Evolutionary conservation across 2,888 invertebrate species (phyloP), one percentile per base, ranked within the genome.

Genomic region (Torymus texanus): DNA sequence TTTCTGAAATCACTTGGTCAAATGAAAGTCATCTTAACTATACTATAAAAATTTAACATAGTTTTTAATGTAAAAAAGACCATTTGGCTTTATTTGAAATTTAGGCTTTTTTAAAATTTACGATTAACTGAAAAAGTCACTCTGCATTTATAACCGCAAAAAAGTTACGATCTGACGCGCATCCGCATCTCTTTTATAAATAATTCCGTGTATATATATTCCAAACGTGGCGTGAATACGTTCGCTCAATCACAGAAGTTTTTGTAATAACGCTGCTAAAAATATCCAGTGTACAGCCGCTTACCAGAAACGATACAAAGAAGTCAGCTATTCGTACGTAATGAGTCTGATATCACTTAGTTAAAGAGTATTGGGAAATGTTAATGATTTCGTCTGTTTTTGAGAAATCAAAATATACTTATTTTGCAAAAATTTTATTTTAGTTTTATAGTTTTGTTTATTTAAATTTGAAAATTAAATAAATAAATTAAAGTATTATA

Each of bases 161-260:
- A 75, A 76, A 75, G 29, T 56, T 53, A 18, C 61, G 10, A 13
- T 16, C 41, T 10, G 16, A 62, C 55, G 59, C 58, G 1, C 16
- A 50, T 66, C 59, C n/a, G 41, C 24, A 75, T 66, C 59, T 66
- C 59, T 41, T 77, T 59, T 77, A 66, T 66, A 77, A 77, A 77
- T 71, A 66, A 72, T 72, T 77, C 59, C 72, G 18, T 18, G 55
- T 41, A 70, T 77, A 41, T 41, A 41, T 41, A 29, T 58, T 71
- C 63, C 24, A 62, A 50, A 76, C 63, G 71, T n/a, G 41, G 59
- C 71, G 59, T 61, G 72, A 53, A 29, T 29, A 21, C 63, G 51
- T 73, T 13, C 21, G 11, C 55, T 68, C 41, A 68, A 53, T 62
- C 65, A 21, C 29, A 51, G 24, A 63, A 4, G 62, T 56, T 68